phyloP scores from a whole-genome alignment of 1,140 invertebrate species.

The Muscidifurax raptorellus region DNA sequence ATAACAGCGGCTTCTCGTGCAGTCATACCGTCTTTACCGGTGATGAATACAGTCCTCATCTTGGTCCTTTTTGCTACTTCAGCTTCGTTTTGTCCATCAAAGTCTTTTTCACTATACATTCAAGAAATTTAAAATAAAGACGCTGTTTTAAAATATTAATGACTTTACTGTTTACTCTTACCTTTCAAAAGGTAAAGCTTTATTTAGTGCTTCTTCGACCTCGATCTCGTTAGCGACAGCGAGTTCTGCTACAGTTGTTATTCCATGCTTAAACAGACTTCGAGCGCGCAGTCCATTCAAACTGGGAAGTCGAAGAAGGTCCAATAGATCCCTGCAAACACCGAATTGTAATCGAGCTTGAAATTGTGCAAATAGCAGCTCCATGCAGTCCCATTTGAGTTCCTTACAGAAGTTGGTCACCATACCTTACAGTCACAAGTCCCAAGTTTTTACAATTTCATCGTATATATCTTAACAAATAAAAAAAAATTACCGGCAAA shows the following conservation, averaged over 20 bases:
- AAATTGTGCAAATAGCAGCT: slow-evolving; percentile 93
- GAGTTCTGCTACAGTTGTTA: slow-evolving; percentile 85
- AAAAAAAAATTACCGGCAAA: slow-evolving; percentile 86
- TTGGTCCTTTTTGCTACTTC: slow-evolving; percentile 82
- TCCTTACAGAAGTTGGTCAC: slow-evolving; percentile 94
- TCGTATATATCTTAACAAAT: slow-evolving; percentile 19
- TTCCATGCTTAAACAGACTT: slow-evolving; percentile 89
- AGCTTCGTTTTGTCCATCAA: slow-evolving; percentile 82
- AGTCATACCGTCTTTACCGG: slow-evolving; percentile 87
- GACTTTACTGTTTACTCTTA: slow-evolving; percentile 49
- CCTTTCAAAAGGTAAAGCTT: slow-evolving; percentile 89
- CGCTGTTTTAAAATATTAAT: neutral
- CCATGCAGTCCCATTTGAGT: slow-evolving; percentile 94
- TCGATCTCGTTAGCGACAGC: slow-evolving; percentile 82
- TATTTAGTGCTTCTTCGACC: slow-evolving; percentile 87
- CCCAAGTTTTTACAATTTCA: slow-evolving; percentile 31
- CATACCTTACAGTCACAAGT: slow-evolving; percentile 81
- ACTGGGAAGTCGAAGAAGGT: slow-evolving; percentile 90
- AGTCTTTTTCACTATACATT: slow-evolving; percentile 79
- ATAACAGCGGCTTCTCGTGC: slow-evolving; percentile 87
- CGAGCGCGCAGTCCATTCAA: slow-evolving; percentile 91
- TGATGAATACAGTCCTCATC: slow-evolving; percentile 87
- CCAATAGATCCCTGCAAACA: slow-evolving; percentile 92
- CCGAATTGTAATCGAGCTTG: slow-evolving; percentile 96
- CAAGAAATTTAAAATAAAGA: neutral